Conservation (phyloP, 2,888 invertebrate species). For the Caradrina clavipalpis region DNA sequence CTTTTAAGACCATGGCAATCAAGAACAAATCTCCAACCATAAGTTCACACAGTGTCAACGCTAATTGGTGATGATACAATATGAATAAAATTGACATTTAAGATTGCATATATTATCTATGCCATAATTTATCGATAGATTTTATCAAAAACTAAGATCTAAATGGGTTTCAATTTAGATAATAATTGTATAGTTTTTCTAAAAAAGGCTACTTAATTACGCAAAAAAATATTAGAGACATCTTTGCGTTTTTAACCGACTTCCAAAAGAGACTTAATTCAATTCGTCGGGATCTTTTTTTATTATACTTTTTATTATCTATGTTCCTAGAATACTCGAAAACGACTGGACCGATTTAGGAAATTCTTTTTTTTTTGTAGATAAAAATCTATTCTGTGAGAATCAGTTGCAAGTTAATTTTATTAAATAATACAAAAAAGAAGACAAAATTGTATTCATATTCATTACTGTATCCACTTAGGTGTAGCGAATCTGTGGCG, state of each 20-base stretch:
- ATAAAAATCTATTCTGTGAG: not conserved
- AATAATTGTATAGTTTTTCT: not conserved
- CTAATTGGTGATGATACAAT: not conserved
- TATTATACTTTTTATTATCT: no score
- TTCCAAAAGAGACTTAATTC: no score
- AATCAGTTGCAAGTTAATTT: not conserved
- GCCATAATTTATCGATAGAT: not conserved
- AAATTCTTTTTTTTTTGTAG: not conserved
- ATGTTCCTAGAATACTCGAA: no score
- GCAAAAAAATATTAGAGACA: not conserved
- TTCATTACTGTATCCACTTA: slow-evolving; percentile 14
- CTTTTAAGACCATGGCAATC: not conserved
- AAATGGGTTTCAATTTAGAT: not conserved
- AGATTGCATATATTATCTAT: not conserved
- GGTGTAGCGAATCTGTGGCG: slow-evolving; percentile 51
- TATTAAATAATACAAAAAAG: no score
- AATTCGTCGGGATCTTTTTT: no score
- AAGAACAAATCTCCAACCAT: slow-evolving; percentile 8
- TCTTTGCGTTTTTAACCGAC: no score
- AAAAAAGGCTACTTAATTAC: not conserved
- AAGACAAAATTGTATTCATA: slow-evolving; percentile 25
- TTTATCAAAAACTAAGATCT: not conserved
- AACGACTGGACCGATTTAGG: no score
- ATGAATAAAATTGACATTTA: not conserved
- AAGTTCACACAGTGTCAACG: not conserved